These are phyloP conservation scores for Ephialtes manifestator DNA, from an alignment of 2,888 invertebrate genomes.

Conservation along the genomic window DNA sequence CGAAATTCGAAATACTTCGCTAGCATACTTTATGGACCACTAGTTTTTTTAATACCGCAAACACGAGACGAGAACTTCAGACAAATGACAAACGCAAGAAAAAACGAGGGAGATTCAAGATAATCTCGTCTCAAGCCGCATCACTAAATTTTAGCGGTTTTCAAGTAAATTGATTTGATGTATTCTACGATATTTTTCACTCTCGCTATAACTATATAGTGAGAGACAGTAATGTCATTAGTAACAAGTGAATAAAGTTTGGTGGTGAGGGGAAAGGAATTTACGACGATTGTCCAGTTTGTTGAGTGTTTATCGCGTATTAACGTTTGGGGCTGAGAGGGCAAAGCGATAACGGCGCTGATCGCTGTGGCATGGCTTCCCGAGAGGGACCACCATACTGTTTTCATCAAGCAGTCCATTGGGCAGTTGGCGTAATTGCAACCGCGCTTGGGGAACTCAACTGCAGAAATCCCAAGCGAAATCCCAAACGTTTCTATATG, in stretches of 20 bases:
- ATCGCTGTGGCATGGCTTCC: conserved; percentile 10
- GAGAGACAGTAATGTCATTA: too few relatives aligned
- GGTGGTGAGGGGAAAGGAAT: background rate
- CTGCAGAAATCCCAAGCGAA: background rate
- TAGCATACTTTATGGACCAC: too few relatives aligned
- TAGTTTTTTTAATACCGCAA: too few relatives aligned
- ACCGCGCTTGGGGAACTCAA: conserved; percentile 1
- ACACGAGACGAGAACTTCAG: too few relatives aligned
- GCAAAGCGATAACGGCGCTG: conserved; percentile 12
- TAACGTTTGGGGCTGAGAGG: conserved; percentile 22
- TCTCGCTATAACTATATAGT: too few relatives aligned
- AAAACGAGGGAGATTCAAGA: too few relatives aligned
- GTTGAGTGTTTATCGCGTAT: conserved; percentile 13
- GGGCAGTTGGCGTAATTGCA: conserved; percentile 27
- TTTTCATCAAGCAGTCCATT: conserved; percentile 25
- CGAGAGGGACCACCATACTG: conserved; percentile 14
- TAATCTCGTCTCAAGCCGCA: too few relatives aligned
- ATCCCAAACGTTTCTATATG: background rate
- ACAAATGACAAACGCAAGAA: too few relatives aligned
- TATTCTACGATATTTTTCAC: too few relatives aligned
- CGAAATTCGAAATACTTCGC: too few relatives aligned
- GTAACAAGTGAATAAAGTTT: background rate
- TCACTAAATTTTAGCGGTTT: too few relatives aligned
- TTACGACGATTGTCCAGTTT: background rate
- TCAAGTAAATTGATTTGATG: too few relatives aligned